These are phyloP conservation scores for Diplodus sargus DNA, from an alignment of 2,797 vertebrate species.

Conservation along the genomic window DNA sequence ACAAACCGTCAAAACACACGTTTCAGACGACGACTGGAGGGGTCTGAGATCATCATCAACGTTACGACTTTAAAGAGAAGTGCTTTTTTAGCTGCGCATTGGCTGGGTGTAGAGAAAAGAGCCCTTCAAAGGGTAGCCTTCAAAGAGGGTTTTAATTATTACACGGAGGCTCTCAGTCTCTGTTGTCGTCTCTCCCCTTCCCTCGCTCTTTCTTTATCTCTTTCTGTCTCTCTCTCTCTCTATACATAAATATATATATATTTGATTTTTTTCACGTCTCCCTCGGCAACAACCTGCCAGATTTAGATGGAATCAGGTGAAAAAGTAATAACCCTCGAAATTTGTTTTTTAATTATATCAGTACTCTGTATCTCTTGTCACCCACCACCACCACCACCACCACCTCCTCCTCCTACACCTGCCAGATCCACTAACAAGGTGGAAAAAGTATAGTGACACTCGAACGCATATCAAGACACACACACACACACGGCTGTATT, in stretches of 20 bases:
- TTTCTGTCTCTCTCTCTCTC: neutral
- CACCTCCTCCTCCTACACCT: conserved; percentile 17
- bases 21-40: conserved; percentile 45
- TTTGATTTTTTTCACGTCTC: conserved; percentile 9
- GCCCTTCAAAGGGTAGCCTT: conserved; percentile 68
- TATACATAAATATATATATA: no score
- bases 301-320: conserved; percentile 57
- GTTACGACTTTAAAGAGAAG: conserved; percentile 54
- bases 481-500: neutral
- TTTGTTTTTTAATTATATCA: conserved; percentile 59
- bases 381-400: neutral
- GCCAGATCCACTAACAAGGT: conserved; percentile 38
- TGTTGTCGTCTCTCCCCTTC: conserved; percentile 47
- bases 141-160: conserved; percentile 74
- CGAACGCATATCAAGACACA: neutral
- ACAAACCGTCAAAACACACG: conserved; percentile 65
- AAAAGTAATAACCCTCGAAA: conserved; percentile 60
- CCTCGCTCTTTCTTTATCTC: neutral
- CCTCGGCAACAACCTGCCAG: conserved; percentile 45
- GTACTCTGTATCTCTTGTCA: conserved; percentile 46
- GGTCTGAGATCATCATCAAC: conserved; percentile 54
- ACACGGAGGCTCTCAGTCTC: conserved; percentile 50
- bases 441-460: conserved; percentile 17
- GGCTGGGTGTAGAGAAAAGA: conserved; percentile 48
- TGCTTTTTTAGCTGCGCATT: conserved; percentile 22